Conservation (phyloP, 2,797 vertebrate genomes). For the Acanthurus tractus region DNA sequence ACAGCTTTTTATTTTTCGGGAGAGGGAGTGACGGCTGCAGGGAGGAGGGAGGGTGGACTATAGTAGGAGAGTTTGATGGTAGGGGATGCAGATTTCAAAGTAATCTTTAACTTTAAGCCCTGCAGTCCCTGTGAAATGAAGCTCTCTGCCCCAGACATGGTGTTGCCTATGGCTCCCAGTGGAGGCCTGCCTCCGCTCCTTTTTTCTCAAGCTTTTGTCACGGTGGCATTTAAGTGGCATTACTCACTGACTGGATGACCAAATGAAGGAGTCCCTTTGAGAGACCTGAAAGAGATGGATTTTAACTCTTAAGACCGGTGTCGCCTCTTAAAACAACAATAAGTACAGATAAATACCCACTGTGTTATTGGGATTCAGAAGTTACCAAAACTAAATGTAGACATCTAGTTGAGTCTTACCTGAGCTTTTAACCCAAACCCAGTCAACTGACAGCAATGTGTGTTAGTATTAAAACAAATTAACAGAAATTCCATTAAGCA, state of each 20-base stretch:
- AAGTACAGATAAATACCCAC: slow-evolving; percentile 78
- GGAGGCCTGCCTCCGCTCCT: slow-evolving; percentile 73
- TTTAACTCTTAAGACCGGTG: slow-evolving; percentile 79
- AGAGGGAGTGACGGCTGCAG: slow-evolving; percentile 75
- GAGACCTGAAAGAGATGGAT: slow-evolving; percentile 78
- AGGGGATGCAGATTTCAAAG: slow-evolving; percentile 87
- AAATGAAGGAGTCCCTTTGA: slow-evolving; percentile 82
- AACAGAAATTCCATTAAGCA: not conserved
- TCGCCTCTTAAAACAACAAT: slow-evolving; percentile 82
- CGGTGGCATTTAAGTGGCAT: slow-evolving; percentile 85
- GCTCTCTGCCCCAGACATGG: slow-evolving; percentile 81
- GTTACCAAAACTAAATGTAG: slow-evolving; percentile 44
- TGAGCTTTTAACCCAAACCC: slow-evolving; percentile 21
- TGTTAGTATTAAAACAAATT: not conserved
- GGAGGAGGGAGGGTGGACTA: slow-evolving; percentile 63
- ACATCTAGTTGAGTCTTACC: slow-evolving; percentile 49
- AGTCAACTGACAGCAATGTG: not conserved
- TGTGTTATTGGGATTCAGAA: slow-evolving; percentile 68
- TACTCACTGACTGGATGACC: slow-evolving; percentile 81
- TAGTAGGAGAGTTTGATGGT: slow-evolving; percentile 69
- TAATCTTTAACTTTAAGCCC: slow-evolving; percentile 90
- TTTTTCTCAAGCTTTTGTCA: slow-evolving; percentile 79
- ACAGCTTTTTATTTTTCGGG: slow-evolving; percentile 83
- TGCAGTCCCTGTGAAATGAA: slow-evolving; percentile 84
- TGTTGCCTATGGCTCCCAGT: slow-evolving; percentile 82